Evolutionary conservation across 2,888 invertebrate genomes (phyloP).

Genomic region (Caenorhabditis macrosperma): DNA sequence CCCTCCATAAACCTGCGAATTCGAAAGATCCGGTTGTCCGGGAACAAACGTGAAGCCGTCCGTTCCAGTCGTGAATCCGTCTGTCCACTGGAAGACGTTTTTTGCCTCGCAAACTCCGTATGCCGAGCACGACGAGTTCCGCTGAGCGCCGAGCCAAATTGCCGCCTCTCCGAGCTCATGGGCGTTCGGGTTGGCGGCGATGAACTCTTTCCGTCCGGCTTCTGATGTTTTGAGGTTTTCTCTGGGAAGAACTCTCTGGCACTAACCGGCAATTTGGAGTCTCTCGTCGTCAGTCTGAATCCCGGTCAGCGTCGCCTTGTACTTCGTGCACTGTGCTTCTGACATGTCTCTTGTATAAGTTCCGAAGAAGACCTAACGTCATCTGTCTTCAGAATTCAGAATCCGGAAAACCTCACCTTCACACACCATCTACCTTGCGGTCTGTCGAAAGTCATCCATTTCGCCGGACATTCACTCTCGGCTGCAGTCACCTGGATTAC

Average conservation of each 20-base stretch:
- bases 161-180: background rate
- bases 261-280: conserved; percentile 3
- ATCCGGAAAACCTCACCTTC: no score
- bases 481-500: conserved; percentile 1
- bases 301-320: conserved; percentile 2
- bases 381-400: background rate
- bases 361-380: background rate
- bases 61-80: conserved; percentile 9
- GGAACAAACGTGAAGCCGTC: background rate
- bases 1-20: background rate
- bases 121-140: background rate
- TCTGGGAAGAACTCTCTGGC: background rate
- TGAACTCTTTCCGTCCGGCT: background rate
- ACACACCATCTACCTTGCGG: conserved; percentile 24
- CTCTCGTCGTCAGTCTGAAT: conserved; percentile 6
- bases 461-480: background rate
- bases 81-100: conserved; percentile 25
- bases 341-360: background rate
- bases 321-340: background rate
- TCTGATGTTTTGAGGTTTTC: no score
- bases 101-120: background rate
- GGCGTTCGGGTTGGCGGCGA: background rate
- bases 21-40: background rate
- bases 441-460: conserved; percentile 11
- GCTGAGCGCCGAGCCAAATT: conserved; percentile 1